phyloP scores from a whole-genome alignment of 2,797 vertebrate genomes.

The Paratrypauchen microcephalus region DNA sequence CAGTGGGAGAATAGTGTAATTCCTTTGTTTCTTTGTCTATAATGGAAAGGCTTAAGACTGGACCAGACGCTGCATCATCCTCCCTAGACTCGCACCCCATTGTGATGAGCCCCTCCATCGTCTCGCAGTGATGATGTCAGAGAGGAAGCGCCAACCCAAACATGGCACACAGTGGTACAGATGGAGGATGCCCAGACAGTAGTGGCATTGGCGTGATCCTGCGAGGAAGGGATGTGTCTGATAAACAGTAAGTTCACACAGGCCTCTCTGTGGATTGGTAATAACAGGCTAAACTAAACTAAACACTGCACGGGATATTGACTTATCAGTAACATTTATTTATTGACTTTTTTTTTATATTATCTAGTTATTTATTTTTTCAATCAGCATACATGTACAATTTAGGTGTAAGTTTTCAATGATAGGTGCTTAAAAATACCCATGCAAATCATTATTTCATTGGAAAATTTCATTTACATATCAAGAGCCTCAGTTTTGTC shows the following conservation, averaged over 20 bases:
- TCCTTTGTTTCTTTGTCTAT: neutral
- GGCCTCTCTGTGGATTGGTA: slow-evolving; percentile 36
- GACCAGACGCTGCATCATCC: slow-evolving; percentile 11
- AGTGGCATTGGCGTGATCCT: slow-evolving; percentile 13
- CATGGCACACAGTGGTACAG: slow-evolving; percentile 63
- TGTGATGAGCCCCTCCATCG: slow-evolving; percentile 30
- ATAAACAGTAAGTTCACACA: slow-evolving; percentile 30
- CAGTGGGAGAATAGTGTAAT: neutral
- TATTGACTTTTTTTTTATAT: neutral
- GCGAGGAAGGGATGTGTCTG: slow-evolving; percentile 63
- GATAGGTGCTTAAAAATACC: neutral
- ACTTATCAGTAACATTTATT: neutral
- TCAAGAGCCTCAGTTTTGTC: neutral
- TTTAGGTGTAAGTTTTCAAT: neutral
- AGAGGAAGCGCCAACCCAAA: slow-evolving; percentile 49
- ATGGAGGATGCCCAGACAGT: slow-evolving; percentile 46
- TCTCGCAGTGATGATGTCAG: slow-evolving; percentile 63
- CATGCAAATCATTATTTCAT: neutral
- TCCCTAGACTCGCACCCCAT: slow-evolving; percentile 7
- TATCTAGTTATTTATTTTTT: neutral
- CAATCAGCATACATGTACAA: neutral
- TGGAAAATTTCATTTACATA: neutral
- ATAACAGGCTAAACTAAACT: slow-evolving; percentile 3
- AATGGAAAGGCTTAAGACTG: slow-evolving; percentile 8
- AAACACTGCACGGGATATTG: neutral